A percentile compares a stretch with the other conserved stretches of the same genome.
Evolutionary conservation across 1,140 invertebrate genomes (phyloP).

Genomic region (Chironomus striatipennis): DNA sequence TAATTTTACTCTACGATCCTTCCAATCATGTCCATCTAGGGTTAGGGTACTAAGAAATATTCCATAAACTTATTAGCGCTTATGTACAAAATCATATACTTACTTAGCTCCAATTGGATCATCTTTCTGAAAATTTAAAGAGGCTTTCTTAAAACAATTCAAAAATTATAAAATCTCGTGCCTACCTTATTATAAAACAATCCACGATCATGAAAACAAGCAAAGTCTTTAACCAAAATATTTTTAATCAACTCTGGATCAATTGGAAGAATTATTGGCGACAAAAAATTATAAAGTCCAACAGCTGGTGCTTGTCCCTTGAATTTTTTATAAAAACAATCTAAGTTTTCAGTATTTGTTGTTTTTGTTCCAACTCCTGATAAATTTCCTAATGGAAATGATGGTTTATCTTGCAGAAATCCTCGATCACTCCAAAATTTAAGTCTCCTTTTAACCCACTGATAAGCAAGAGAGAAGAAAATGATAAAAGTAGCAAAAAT

Average conservation of each 20-base stretch:
- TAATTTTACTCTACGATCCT: constrained; percentile 45
- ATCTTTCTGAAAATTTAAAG: neutral
- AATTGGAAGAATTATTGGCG: constrained; percentile 44
- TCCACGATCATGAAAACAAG: constrained; percentile 42
- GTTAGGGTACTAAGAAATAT: constrained; percentile 24
- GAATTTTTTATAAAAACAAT: neutral
- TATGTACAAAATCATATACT: too few species aligned
- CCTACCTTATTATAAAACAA: constrained; percentile 41
- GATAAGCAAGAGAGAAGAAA: neutral
- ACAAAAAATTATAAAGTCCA: constrained; percentile 38
- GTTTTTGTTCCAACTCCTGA: neutral
- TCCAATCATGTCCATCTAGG: constrained; percentile 44
- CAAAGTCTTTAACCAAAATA: constrained; percentile 48
- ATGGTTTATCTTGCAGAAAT: neutral
- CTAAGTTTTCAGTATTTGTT: neutral
- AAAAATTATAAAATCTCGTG: too few species aligned
- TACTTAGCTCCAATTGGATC: constrained; percentile 25
- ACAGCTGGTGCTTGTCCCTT: constrained; percentile 31
- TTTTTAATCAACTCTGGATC: constrained; percentile 47
- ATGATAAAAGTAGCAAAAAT: too few species aligned
- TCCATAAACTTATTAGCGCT: too few species aligned
- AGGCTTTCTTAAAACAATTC: too few species aligned
- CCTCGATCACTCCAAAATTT: neutral
- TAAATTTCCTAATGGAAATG: neutral
- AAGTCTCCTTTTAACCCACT: neutral